Base-by-base conservation (phyloP, 2,888 invertebrate species). In the Julus scanicus region DNA sequence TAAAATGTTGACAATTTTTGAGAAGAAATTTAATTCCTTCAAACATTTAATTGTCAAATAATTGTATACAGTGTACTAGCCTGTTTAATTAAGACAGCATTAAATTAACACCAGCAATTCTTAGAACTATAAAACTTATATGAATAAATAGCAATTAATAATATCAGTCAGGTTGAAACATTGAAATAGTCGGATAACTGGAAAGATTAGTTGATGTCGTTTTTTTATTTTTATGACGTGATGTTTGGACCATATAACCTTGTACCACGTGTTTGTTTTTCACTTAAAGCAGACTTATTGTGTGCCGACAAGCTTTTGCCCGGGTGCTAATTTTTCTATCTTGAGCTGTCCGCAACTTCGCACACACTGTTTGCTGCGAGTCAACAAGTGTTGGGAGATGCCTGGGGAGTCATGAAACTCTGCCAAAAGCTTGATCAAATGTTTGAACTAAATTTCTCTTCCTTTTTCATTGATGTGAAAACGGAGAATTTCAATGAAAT, bases 351-450 rank as follows among this genome's bases (percentile, higher is more conserved):
- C 71, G 29, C 71, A 29, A 13, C 11, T 49, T 13, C 49, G 49
- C 13, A 13, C 13, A 20, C 29, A 29, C 29, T 71, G 71, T 71
- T 71, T 71, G 71, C 71, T n/a, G 2, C 5, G 20, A 71, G 71
- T 71, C 71, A 71, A 71, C 29, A 71, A n/a, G 71, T 29, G n/a
- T 71, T 11, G 29, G 29, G 29, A 71, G 71, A 71, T 71, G 71
- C 71, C 71, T 71, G 71, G 71, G 71, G 71, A 71, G 71, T 71
- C 71, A 71, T 71, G 71, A 71, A 71, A 71, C 71, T 29, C 71
- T 71, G 71, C 71, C 71, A 71, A 71, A 71, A 71, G 29, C 29
- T 29, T 71, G 71, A 71, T n/a, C 71, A 71, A 71, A 71, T 71
- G 71, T 71, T 71, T 71, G 71, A 29, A 71, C 71, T 29, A 11